Base-by-base conservation (phyloP, 2,113 vertebrate species). In the Barnardius zonarius region DNA sequence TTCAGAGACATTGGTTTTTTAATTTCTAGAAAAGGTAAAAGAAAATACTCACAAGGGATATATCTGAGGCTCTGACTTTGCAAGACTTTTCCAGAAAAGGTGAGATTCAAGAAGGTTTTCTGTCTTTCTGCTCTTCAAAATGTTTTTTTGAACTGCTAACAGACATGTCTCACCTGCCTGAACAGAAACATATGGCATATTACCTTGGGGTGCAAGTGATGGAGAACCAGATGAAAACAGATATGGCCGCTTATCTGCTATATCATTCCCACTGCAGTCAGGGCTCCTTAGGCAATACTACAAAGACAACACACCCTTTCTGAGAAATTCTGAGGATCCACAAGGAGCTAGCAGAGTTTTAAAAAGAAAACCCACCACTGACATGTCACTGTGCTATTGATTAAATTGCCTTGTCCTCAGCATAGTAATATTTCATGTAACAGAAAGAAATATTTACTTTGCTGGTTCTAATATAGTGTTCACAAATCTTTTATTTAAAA, bases 401-500 rank as follows among this genome's bases (percentile, higher is more conserved):
- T 93, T 75, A 78, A 80, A 85, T 46, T 91, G 19, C 14, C 46
- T 43, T 86, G 31, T 90, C 28, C 37, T 77, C 19, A 37, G 49
- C 70, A 92, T 30, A 43, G 49, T 39, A 76, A 30, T 91, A 61
- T 85, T 91, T 54, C 51, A 93, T 77, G 39, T 46, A 66, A 75
- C 28, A 75, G 64, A 64, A 89, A 82, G 24, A 94, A 88, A 94
- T 92, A 81, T 86, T 62, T 70, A 57, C 46, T 66, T 76, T 93
- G 62, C 22, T 31, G 25, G 57, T 63, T 90, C 67, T 68, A 89
- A 57, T 64, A 88, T 17, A 55, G 90, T 83, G 55, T 74, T 35
- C 74, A 92, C 78, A 90, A 70, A 90, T 27, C 10, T 95, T 96
- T 92, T 96, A 68, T 91, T 96, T 66, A 90, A 96, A 96, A 93